These are phyloP conservation scores for Alca torda DNA, from an alignment of 2,797 vertebrate genomes.

Conservation along the genomic window DNA sequence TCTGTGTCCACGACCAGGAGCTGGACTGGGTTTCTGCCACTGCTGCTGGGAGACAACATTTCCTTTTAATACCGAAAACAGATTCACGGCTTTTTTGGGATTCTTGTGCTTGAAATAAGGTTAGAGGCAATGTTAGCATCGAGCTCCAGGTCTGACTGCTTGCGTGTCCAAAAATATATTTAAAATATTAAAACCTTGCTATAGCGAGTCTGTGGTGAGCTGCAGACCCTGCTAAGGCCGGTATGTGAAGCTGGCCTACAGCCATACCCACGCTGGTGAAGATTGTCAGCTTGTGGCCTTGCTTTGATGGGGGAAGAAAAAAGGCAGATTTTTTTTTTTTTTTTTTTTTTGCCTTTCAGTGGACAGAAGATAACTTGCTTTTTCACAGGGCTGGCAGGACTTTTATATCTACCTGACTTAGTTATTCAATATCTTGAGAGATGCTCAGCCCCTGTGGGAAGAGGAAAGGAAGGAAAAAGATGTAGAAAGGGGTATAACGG, in stretches of 20 bases:
- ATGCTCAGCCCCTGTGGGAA: background rate
- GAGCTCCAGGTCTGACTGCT: background rate
- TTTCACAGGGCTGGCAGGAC: background rate
- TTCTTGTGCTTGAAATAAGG: background rate
- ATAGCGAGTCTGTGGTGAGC: background rate
- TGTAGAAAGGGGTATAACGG: background rate
- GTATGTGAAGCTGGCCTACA: background rate
- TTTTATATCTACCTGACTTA: background rate
- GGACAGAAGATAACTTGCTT: background rate
- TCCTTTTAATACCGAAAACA: background rate
- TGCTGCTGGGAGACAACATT: background rate
- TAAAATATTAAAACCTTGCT: background rate
- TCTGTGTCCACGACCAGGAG: rapidly evolving
- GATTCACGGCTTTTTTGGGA: background rate
- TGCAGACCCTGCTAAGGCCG: background rate
- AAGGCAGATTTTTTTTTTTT: background rate
- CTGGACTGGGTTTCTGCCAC: background rate
- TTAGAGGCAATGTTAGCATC: background rate
- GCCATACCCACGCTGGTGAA: background rate
- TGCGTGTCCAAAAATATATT: background rate
- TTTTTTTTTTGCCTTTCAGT: background rate
- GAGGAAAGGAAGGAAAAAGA: background rate
- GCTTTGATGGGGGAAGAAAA: background rate
- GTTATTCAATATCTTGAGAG: background rate
- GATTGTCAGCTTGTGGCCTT: background rate